Percentiles rank a stretch among this genome's conserved stretches.
These are phyloP conservation scores for Bucorvus abyssinicus DNA, from an alignment of 2,797 vertebrate species.

Conservation along the genomic window DNA sequence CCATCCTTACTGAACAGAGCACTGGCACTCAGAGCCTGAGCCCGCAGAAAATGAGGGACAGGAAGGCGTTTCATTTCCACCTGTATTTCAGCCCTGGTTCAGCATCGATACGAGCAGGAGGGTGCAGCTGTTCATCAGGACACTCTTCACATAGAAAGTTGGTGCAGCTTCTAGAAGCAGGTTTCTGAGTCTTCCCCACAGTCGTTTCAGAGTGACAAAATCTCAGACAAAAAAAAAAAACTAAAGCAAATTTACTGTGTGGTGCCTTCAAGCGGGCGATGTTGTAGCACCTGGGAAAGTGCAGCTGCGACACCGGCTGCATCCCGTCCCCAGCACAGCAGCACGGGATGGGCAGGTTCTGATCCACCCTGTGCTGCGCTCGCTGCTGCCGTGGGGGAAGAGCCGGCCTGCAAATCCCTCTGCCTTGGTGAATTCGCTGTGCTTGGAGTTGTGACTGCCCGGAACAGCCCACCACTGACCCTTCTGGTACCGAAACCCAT, in stretches of 20 bases:
- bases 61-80: not conserved
- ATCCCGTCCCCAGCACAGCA: not conserved
- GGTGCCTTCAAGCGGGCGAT: not conserved
- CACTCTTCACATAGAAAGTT: not conserved
- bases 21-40: not conserved
- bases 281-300: not conserved
- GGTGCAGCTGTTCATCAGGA: not conserved
- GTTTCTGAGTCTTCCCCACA: not conserved
- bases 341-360: not conserved
- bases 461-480: not conserved
- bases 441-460: not conserved
- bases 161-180: not conserved
- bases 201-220: not conserved
- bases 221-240: not conserved
- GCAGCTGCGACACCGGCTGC: fast-evolving
- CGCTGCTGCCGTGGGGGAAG: not conserved
- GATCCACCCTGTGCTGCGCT: not conserved
- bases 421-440: not conserved
- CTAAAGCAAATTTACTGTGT: not conserved
- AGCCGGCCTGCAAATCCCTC: too few relatives aligned
- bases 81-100: not conserved
- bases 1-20: not conserved
- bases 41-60: not conserved
- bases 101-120: not conserved
- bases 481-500: not conserved